Evolutionary conservation across 2,888 invertebrate genomes (phyloP), one percentile per base, ranked within the genome.

Genomic region (Agrotis segetum): DNA sequence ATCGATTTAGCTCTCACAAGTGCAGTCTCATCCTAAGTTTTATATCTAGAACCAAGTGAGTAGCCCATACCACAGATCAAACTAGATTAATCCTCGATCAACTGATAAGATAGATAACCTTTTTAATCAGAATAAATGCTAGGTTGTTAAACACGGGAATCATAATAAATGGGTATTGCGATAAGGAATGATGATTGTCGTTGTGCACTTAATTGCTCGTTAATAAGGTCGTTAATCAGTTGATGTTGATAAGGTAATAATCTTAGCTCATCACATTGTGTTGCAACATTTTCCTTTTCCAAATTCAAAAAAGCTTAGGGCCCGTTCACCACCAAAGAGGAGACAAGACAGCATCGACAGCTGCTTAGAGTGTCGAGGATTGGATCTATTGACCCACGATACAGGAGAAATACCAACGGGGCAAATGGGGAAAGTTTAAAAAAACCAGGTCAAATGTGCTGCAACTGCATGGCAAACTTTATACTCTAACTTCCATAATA

Each of bases 31-130:
- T 24, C 49, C 19, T 47, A n/a, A 62, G 21, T 49, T 49, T 60
- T 55, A 55, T 9, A 29, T 55, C 49, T 55, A 50, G 0, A 75
- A 60, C 9, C 14, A 14, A 50, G 17, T 47, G 19, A 56, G 17
- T 24, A 49, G 14, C 29, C 34, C 14, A 21, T 50, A 56, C 19
- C 14, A 24, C 6, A 50, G 24, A 61, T 34, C 0, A 2, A 76
- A 61, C 61, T 58, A 44, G 40, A 70, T 52, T 44, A 17, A 61
- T 16, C 47, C 58, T 70, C 40, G 44, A 61, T 62, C 7, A 29
- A 61, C 46, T 69, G 52, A 58, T 52, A 44, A 29, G 14, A 24
- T 56, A 52, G 19, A 44, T n/a, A 5, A 5, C 40, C 40, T 44
- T 0, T 63, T 29, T 49, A 56, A 62, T 49, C n/a, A 17, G 29